phyloP scores from a whole-genome alignment of 2,888 invertebrate genomes.

The Eulithis testata region DNA sequence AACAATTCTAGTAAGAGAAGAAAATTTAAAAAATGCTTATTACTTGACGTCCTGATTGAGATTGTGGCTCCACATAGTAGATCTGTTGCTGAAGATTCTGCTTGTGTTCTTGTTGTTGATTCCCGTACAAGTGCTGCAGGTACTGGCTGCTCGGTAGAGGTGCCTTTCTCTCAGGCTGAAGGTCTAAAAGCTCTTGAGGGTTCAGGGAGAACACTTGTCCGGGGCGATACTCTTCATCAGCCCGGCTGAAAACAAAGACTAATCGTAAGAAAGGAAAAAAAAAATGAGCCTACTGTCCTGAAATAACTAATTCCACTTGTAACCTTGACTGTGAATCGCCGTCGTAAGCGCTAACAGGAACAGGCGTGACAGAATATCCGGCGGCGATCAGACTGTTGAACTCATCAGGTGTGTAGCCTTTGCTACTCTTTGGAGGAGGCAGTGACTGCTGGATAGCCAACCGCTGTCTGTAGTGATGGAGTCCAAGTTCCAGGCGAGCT shows the following conservation, averaged over 20 bases:
- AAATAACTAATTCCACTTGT: constrained; percentile 35
- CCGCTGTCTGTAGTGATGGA: constrained; percentile 38
- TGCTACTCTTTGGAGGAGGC: constrained; percentile 48
- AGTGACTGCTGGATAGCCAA: constrained; percentile 39
- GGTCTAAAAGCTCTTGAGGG: constrained; percentile 69
- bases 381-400: constrained; percentile 47
- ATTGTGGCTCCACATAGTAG: constrained; percentile 73
- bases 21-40: constrained; percentile 21
- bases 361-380: constrained; percentile 47
- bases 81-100: constrained; percentile 73
- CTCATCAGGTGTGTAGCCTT: constrained; percentile 48
- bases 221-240: constrained; percentile 73
- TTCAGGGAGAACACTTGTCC: constrained; percentile 78
- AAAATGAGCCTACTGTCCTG: constrained; percentile 5
- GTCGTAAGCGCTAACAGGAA: constrained; percentile 41
- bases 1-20: no score
- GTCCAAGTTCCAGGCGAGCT: constrained; percentile 31
- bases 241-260: constrained; percentile 52
- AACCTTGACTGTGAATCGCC: constrained; percentile 37
- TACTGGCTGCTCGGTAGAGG: constrained; percentile 64
- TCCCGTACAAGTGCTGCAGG: constrained; percentile 69
- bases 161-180: constrained; percentile 75
- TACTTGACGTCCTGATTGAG: constrained; percentile 69
- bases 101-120: constrained; percentile 68
- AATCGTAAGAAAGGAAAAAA: constrained; percentile 5